These are phyloP conservation scores for Amblyornis subalaris DNA, from an alignment of 2,113 vertebrate species.

Conservation along the genomic window DNA sequence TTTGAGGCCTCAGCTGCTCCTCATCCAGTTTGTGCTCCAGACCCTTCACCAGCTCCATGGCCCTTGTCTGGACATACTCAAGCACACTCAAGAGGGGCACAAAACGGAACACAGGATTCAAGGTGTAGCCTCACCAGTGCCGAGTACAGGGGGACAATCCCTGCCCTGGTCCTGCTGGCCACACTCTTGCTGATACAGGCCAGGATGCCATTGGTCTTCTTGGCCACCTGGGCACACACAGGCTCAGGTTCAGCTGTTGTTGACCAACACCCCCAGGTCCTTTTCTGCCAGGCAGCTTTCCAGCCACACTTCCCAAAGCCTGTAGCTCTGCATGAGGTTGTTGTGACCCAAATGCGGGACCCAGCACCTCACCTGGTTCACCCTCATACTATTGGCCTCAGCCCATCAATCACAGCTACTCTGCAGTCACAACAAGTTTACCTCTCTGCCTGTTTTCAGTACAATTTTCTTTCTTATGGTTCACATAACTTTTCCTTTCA, in stretches of 20 bases:
- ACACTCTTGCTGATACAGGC: rapidly evolving
- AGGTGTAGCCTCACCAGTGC: background rate
- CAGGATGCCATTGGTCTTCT: background rate
- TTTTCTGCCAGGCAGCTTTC: background rate
- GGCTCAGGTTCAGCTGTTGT: background rate
- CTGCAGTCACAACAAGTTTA: background rate
- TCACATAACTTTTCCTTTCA: background rate
- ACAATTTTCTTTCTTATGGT: background rate
- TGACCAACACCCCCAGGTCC: rapidly evolving
- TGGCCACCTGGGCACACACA: background rate
- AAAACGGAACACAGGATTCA: rapidly evolving
- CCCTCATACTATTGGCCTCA: background rate
- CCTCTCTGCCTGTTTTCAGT: background rate
- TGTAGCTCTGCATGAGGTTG: background rate
- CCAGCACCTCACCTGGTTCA: background rate
- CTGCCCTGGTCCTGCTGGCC: background rate
- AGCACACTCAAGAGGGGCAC: background rate
- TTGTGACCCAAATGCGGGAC: background rate
- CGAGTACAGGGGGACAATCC: rapidly evolving
- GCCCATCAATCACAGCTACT: background rate
- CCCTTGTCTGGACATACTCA: background rate
- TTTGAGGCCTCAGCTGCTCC: background rate
- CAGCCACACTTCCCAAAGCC: background rate
- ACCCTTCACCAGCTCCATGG: background rate
- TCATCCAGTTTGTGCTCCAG: rapidly evolving